These are phyloP conservation scores for Benitochromis conjunctus DNA, from an alignment of 2,113 vertebrate species.

Conservation along the genomic window DNA sequence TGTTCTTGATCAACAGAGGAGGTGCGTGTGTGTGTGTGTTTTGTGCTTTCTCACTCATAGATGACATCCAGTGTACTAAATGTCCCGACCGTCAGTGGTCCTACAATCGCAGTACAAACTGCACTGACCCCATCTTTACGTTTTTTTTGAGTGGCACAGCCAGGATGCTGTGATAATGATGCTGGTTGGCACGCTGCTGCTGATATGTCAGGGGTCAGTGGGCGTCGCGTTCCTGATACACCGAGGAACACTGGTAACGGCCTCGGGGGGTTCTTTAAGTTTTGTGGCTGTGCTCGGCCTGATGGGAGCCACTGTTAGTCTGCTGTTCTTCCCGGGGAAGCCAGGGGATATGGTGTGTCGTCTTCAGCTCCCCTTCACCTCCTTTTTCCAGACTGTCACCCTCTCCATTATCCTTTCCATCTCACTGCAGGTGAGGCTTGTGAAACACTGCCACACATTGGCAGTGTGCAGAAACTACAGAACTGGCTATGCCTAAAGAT, in stretches of 20 bases:
- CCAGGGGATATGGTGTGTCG: slow-evolving; percentile 47
- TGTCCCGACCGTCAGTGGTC: slow-evolving; percentile 81
- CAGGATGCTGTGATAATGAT: slow-evolving; percentile 53
- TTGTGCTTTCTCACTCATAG: slow-evolving; percentile 50
- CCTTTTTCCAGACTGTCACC: slow-evolving; percentile 74
- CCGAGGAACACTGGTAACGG: slow-evolving; percentile 67
- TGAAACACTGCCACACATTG: neutral
- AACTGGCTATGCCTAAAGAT: neutral
- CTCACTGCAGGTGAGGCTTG: slow-evolving; percentile 71
- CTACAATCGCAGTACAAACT: slow-evolving; percentile 47
- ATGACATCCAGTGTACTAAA: slow-evolving; percentile 67
- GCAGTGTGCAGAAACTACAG: neutral
- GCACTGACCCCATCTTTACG: slow-evolving; percentile 62
- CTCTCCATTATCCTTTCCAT: slow-evolving; percentile 75
- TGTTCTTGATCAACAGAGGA: neutral
- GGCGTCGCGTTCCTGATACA: slow-evolving; percentile 66
- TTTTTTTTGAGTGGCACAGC: slow-evolving; percentile 74
- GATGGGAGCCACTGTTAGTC: slow-evolving; percentile 65
- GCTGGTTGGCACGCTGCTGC: neutral
- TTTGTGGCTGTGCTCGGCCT: slow-evolving; percentile 70
- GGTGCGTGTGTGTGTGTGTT: neutral
- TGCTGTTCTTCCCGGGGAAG: slow-evolving; percentile 74
- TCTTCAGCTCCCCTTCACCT: slow-evolving; percentile 66
- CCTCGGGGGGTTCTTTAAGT: slow-evolving; percentile 68
- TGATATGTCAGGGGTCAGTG: slow-evolving; percentile 35